Percentiles rank a stretch among this genome's conserved stretches.
phyloP scores from a whole-genome alignment of 2,888 invertebrate species.

The Dryobotodes eremita region DNA sequence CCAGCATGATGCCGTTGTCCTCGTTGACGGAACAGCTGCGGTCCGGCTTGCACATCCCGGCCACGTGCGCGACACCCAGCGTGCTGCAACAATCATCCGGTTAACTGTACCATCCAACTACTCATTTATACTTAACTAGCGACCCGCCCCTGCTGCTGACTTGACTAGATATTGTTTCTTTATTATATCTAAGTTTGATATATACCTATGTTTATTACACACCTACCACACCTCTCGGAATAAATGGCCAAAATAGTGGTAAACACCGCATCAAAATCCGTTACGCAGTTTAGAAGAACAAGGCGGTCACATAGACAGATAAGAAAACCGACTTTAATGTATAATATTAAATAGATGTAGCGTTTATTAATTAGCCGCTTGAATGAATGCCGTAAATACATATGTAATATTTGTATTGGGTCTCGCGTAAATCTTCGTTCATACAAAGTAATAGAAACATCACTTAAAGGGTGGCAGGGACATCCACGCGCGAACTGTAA shows the following conservation, averaged over 20 bases:
- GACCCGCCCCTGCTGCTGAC: background rate
- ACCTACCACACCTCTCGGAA: background rate
- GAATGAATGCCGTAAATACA: background rate
- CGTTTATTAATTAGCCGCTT: background rate
- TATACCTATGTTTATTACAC: background rate
- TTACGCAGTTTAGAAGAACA: background rate
- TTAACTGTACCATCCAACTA: conserved; percentile 13
- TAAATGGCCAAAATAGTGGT: no score
- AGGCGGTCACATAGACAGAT: background rate
- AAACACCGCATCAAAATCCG: background rate
- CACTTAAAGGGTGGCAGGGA: background rate
- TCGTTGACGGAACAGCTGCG: conserved; percentile 97
- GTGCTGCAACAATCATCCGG: conserved; percentile 90
- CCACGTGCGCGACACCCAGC: conserved; percentile 96
- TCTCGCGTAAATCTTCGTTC: background rate
- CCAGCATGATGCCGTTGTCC: conserved; percentile 96
- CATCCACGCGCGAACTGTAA: no score
- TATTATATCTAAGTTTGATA: no score
- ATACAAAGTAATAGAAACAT: background rate
- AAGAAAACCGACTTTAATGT: background rate
- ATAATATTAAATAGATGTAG: background rate
- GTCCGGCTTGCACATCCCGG: conserved; percentile 96
- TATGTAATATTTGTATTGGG: background rate
- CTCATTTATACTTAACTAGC: background rate
- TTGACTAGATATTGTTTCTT: background rate